Evolutionary conservation across 2,888 invertebrate species (phyloP), one percentile per base, ranked within the genome.

Genomic region (Agriopis leucophaearia): DNA sequence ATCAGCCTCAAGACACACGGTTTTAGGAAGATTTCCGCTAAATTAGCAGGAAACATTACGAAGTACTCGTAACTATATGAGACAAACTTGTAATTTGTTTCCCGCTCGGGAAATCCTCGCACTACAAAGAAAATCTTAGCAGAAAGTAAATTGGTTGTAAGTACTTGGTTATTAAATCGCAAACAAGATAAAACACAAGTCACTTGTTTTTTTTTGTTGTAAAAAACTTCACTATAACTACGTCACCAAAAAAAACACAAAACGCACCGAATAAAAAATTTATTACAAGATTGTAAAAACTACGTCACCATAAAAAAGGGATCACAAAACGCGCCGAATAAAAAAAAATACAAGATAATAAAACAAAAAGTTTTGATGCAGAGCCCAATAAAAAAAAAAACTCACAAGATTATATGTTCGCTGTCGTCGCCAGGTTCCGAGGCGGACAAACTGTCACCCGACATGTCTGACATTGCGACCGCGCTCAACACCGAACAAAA

Each of bases 371-470:
- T n/a, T n/a, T n/a, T 8, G n/a, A 45, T 8, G 6, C 13, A 1
- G 18, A 3, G 18, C 8, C 1, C 3, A 8, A 18, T 42, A 40
- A 27, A 51, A 42, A 36, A 57, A 62, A 54, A 56, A 40, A 74
- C 89, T 88, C 83, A 89, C 88, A 88, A 78, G 71, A 85, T 69
- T 64, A 71, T 75, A 65, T 73, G 77, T n/a, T 78, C 81, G 44
- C 79, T 79, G 42, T 78, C 78, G 10, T 79, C 80, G n/a, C 48
- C 10, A 27, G 42, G 59, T n/a, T 63, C 50, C 13, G 76, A 82
- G 64, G 78, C 81, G 57, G 87, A 87, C 77, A 92, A 76, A 75
- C 92, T 92, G 80, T 92, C 93, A 40, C 85, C 87, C 45, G 91
- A 90, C 80, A 92, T 89, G 66, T 85, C 85, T 79, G 86, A 79